These are phyloP conservation scores for Catalaphyllia jardinei DNA, from an alignment of 64 coral and sea anemone species.

Conservation along the genomic window DNA sequence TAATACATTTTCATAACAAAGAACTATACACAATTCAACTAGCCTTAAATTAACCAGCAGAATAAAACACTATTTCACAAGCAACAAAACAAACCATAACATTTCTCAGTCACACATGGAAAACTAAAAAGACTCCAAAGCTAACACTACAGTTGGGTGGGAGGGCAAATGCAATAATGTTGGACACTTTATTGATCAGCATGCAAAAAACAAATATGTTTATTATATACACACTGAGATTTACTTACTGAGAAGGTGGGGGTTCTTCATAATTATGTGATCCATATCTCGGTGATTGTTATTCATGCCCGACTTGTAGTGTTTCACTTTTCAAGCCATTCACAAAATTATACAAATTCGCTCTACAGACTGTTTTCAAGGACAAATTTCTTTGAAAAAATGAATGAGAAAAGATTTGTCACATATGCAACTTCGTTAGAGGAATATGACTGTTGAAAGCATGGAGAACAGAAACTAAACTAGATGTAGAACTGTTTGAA, in stretches of 20 bases:
- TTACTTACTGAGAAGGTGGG: background rate
- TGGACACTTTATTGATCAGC: too few relatives aligned
- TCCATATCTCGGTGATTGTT: too few relatives aligned
- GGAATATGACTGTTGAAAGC: slow-evolving; percentile 2
- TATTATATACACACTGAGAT: too few relatives aligned
- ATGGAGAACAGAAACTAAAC: background rate
- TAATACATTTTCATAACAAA: background rate
- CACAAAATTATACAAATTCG: background rate
- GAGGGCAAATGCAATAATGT: too few relatives aligned
- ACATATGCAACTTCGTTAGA: background rate
- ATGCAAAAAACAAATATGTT: too few relatives aligned
- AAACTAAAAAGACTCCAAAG: too few relatives aligned
- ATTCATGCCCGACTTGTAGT: background rate
- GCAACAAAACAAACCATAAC: too few relatives aligned
- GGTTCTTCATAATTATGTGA: background rate
- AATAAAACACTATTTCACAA: too few relatives aligned
- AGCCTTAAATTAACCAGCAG: too few relatives aligned
- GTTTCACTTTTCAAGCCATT: background rate
- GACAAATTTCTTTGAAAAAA: background rate
- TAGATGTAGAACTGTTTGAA: background rate
- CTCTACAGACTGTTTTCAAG: background rate
- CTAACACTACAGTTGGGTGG: too few relatives aligned
- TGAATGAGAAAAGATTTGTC: background rate
- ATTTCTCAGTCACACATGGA: too few relatives aligned
- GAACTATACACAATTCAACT: background rate